Evolutionary conservation across 2,113 vertebrate genomes (phyloP), one percentile per base, ranked within the genome.

Genomic region (Sylvilagus bachmani): DNA sequence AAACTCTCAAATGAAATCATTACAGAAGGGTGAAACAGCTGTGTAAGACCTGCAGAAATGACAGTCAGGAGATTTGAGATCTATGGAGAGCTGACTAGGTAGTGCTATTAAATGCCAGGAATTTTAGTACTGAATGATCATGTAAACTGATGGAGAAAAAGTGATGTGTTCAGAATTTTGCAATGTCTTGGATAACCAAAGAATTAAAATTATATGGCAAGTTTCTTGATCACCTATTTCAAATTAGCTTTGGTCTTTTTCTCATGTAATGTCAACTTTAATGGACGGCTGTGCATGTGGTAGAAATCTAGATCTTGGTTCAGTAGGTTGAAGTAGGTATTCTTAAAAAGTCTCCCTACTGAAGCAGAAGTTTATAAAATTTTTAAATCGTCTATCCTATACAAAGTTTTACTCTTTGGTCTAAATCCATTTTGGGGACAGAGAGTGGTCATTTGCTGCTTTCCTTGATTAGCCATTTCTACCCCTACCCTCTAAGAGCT

Each of bases 121-220:
- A 94, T 82, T 94, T 88, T 36, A 93, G 66, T 25, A 85, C 0
- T 25, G 49, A 93, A 82, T 67, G 83, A 27, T 82, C 33, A 90
- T 21, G 73, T 90, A 82, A 79, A 79, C 29, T 93, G 31, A 86
- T 31, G 8, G 10, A n/a, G 14, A 49, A 53, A 80, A 96, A 97
- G 36, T 1, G 27, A 94, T 67, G 38, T 25, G 6, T n/a, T 89
- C 33, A 49, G 71, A 84, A 67, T 61, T 93, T 14, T 86, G 10
- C 79, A 90, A 86, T 90, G 44, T 75, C 29, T 87, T 89, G 27
- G 19, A 73, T 33, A 77, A 66, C 77, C 0, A 29, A 74, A 83
- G 53, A 91, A 61, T 91, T 31, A 86, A 55, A 29, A 4, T 62
- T 70, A 85, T 74, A 89, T 86, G 33, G 49, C 90, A 79, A 82